These are phyloP conservation scores for Notoglanidium macrostoma DNA, from an alignment of 2,797 vertebrate species.

Conservation along the genomic window DNA sequence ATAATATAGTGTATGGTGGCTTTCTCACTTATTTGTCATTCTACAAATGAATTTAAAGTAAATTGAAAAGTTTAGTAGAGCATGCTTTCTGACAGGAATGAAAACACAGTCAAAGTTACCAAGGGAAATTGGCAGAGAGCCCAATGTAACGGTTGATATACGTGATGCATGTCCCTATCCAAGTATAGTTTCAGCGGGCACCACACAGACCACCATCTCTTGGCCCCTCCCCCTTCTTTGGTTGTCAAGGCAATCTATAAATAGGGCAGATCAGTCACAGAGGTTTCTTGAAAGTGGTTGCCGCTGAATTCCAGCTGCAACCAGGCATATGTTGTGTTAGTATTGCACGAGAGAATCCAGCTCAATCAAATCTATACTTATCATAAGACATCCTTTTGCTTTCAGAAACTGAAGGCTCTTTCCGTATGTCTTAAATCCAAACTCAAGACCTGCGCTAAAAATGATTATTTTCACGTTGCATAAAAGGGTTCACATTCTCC, in stretches of 20 bases:
- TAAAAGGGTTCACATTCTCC: not conserved
- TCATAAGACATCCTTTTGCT: not conserved
- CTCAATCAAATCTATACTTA: not conserved
- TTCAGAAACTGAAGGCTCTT: not conserved
- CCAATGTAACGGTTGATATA: not conserved
- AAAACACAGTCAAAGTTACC: not conserved
- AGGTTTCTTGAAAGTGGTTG: conserved; percentile 1
- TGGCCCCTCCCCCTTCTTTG: not conserved
- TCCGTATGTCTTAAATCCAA: conserved; percentile 1
- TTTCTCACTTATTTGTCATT: not conserved
- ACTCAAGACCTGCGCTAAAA: not conserved
- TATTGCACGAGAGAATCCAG: not conserved
- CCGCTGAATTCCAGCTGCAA: conserved; percentile 6
- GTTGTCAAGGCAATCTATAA: conserved; percentile 7
- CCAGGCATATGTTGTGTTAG: not conserved
- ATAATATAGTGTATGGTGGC: not conserved
- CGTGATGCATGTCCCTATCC: not conserved
- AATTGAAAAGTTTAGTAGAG: not conserved
- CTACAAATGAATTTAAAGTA: not conserved
- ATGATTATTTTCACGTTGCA: not conserved
- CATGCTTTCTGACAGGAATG: not conserved
- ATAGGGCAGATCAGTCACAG: conserved; percentile 11
- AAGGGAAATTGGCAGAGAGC: not conserved
- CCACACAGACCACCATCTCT: not conserved
- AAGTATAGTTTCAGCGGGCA: not conserved